phyloP scores from a whole-genome alignment of 2,113 vertebrate species.

The Passer domesticus region DNA sequence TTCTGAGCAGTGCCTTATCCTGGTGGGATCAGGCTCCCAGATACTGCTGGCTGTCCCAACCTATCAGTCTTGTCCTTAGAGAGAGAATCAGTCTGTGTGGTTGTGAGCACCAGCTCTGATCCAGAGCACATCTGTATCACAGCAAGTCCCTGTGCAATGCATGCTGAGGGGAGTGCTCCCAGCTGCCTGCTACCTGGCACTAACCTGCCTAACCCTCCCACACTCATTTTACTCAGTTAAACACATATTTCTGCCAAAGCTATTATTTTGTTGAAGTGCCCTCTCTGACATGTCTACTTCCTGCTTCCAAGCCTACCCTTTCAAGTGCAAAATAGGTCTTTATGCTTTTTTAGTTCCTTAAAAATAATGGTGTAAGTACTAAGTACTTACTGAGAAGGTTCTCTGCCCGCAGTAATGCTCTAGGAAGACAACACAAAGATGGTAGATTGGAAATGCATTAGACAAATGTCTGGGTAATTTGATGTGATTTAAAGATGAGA shows the following conservation, averaged over 20 bases:
- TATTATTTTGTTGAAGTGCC: neutral
- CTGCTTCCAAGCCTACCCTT: neutral
- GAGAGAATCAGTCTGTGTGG: neutral
- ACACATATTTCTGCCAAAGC: neutral
- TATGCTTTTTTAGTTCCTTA: neutral
- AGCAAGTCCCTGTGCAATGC: rapidly evolving
- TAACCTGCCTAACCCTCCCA: neutral
- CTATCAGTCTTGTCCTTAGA: neutral
- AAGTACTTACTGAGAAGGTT: neutral
- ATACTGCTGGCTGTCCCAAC: neutral
- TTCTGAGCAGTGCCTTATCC: neutral
- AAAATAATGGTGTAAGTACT: neutral
- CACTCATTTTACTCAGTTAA: neutral
- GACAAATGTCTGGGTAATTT: neutral
- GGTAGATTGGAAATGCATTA: neutral
- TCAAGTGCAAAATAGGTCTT: neutral
- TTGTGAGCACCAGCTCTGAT: neutral
- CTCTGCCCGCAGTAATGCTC: neutral
- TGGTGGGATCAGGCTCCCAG: neutral
- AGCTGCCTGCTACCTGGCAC: neutral
- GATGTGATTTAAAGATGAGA: neutral
- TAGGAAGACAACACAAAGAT: neutral
- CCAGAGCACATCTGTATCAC: neutral
- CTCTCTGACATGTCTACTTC: neutral
- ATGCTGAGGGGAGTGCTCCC: neutral